Base-by-base conservation (phyloP, 2,113 vertebrate species). In the Phainopepla nitens region DNA sequence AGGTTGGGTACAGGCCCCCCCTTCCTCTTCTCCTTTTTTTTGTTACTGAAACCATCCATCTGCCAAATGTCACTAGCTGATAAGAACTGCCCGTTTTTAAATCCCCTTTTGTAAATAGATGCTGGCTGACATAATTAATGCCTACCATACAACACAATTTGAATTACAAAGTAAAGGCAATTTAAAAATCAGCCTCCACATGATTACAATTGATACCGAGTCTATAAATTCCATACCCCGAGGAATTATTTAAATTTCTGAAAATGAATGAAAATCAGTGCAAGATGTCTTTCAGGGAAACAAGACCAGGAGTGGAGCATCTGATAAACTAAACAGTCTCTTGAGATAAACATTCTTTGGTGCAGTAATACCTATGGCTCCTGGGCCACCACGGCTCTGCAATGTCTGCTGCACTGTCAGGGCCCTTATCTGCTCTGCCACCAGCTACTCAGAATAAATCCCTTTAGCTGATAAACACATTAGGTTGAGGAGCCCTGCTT, bases 121-220 rank as follows among this genome's bases (percentile, higher is more conserved):
- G 97, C 96, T 96, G 97, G 92, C 94, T 95, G 97, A 97, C 97
- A 97, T 97, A 98, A 97, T 98, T 97, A 97, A 98, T 95, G 97
- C 95, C 97, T 93, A 65, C 93, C 85, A 75, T 53, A 96, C 91
- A 96, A 94, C 86, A 94, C 79, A 87, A 97, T 97, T 73, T 96
- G 97, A 98, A 97, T 98, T 94, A 97, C 95, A 97, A 98, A 97
- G 96, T 91, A 65, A 91, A 96, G 92, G 94, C 94, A 91, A 96
- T 93, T 96, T 95, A 93, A 88, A 95, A 97, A 96, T 91, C 91
- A 91, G 50, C 88, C 79, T 94, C 72, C 54, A 69, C 90, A 82
- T 96, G 94, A 97, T 97, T 57, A 89, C 93, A 92, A 87, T 65
- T 89, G 85, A 94, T 92, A 94, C 70, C 53, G 60, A 77, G 56